phyloP scores from a whole-genome alignment of 2,797 vertebrate species.

The Sciaenops ocellatus region DNA sequence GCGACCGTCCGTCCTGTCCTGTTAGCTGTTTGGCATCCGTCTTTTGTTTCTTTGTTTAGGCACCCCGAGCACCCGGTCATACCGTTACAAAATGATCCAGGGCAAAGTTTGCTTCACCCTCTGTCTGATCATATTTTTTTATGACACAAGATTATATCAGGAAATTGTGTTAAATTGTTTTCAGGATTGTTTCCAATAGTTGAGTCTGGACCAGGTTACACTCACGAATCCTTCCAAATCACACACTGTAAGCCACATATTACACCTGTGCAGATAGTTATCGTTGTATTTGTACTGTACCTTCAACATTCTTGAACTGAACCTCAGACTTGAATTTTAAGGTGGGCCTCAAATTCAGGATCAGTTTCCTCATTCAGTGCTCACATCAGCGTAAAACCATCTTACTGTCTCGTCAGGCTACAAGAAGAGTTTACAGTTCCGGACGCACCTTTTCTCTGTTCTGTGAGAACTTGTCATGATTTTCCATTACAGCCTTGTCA shows the following conservation, averaged over 20 bases:
- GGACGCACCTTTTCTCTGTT: slow-evolving; percentile 14
- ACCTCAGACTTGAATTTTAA: not conserved
- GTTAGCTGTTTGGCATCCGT: no score
- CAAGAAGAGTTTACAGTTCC: slow-evolving; percentile 7
- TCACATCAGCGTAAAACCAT: not conserved
- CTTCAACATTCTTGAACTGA: not conserved
- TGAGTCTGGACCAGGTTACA: not conserved
- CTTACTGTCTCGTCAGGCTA: not conserved
- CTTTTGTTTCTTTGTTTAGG: no score
- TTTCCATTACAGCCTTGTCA: slow-evolving; percentile 59
- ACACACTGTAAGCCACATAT: no score
- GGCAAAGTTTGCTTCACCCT: not conserved
- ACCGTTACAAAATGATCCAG: no score
- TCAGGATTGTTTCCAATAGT: no score
- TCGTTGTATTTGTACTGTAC: not conserved
- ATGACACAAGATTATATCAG: no score
- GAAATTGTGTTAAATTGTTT: not conserved
- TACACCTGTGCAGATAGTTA: not conserved
- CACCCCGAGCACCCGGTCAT: no score
- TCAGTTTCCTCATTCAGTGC: not conserved
- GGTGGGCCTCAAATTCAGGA: not conserved
- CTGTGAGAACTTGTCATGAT: slow-evolving; percentile 47
- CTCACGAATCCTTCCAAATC: no score
- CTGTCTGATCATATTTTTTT: not conserved
- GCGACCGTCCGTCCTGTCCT: no score